phyloP scores from a whole-genome alignment of 2,797 vertebrate species.

The Cynodonichthys magdalenae region DNA sequence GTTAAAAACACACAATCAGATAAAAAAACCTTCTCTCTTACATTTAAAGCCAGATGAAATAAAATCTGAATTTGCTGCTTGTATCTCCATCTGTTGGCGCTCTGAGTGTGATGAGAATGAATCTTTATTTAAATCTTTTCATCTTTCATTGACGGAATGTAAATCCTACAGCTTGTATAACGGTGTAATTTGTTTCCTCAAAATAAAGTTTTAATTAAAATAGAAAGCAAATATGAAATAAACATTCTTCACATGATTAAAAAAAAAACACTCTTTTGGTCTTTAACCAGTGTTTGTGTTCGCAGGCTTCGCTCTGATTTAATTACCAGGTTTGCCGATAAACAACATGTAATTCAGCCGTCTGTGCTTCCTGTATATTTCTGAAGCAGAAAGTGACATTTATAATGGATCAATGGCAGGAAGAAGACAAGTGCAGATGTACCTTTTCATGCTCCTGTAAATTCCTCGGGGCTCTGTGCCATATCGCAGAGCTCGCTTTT shows the following conservation, averaged over 20 bases:
- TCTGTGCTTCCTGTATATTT: conserved; percentile 20
- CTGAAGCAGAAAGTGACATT: conserved; percentile 46
- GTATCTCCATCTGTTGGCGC: too few species aligned
- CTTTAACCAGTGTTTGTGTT: conserved; percentile 12
- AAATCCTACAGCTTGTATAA: too few species aligned
- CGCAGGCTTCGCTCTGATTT: conserved; percentile 1
- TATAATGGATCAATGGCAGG: conserved; percentile 67
- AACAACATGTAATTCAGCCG: conserved; percentile 6
- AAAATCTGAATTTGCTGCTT: too few species aligned
- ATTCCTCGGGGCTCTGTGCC: conserved; percentile 64
- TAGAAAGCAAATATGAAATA: neutral
- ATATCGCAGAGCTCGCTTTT: conserved; percentile 40
- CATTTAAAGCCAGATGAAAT: too few species aligned
- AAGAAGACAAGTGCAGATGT: conserved; percentile 58
- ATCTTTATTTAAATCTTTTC: too few species aligned
- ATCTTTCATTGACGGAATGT: too few species aligned
- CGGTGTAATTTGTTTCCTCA: too few species aligned
- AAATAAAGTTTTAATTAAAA: neutral
- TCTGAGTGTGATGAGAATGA: too few species aligned
- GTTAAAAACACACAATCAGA: neutral
- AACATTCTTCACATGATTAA: conserved; percentile 6
- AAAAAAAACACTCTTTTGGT: neutral
- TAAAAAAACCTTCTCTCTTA: too few species aligned
- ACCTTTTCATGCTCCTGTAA: conserved; percentile 58
- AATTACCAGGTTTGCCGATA: neutral